Conservation (phyloP, 2,113 vertebrate species). For the Physeter macrocephalus region DNA sequence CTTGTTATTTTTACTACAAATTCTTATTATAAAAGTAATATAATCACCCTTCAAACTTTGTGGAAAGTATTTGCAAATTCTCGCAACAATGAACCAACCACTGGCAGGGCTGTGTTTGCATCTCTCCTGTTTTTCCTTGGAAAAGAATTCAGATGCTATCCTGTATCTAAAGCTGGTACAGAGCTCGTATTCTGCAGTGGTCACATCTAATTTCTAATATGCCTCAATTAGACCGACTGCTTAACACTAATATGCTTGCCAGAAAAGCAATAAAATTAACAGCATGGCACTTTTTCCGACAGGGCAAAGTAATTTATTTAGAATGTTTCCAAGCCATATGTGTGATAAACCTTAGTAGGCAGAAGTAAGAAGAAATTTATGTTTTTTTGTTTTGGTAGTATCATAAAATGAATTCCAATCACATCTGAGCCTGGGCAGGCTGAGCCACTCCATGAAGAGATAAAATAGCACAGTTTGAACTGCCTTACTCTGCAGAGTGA, state of each 20-base stretch:
- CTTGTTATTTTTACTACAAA: not conserved
- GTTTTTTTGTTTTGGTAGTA: not conserved
- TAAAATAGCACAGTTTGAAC: not conserved
- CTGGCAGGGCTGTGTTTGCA: not conserved
- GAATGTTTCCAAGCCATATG: not conserved
- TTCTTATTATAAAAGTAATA: not conserved
- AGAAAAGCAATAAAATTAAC: constrained; percentile 60
- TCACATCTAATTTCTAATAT: constrained; percentile 49
- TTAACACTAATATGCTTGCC: constrained; percentile 33
- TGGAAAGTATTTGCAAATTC: not conserved
- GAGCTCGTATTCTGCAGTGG: not conserved
- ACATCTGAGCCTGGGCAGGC: not conserved
- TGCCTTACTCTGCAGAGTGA: not conserved
- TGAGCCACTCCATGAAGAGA: not conserved
- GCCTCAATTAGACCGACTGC: constrained; percentile 18
- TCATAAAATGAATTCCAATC: constrained; percentile 39
- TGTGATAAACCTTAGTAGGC: constrained; percentile 35
- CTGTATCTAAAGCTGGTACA: not conserved
- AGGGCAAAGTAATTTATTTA: constrained; percentile 10
- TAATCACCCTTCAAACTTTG: not conserved
- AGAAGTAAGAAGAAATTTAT: constrained; percentile 16
- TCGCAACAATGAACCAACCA: not conserved
- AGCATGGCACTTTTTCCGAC: constrained; percentile 32
- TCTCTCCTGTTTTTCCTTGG: not conserved
- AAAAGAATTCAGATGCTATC: not conserved